These are phyloP conservation scores for Mylabris sibirica DNA, from an alignment of 2,888 invertebrate genomes.

Conservation along the genomic window DNA sequence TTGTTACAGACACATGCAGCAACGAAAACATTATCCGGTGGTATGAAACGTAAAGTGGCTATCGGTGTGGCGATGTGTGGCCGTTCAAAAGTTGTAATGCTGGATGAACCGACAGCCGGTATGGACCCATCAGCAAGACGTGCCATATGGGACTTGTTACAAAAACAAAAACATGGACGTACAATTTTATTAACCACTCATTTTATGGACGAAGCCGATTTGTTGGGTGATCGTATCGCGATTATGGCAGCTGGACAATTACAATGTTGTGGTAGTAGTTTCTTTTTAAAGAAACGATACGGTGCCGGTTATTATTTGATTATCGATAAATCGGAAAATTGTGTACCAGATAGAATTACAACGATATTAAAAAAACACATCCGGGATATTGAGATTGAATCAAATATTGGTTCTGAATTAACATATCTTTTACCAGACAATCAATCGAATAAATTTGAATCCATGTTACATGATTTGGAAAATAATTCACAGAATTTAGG, in stretches of 20 bases:
- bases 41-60: constrained; percentile 75
- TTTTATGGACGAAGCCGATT: constrained; percentile 88
- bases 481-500: constrained; percentile 64
- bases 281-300: constrained; percentile 78
- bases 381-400: constrained; percentile 68
- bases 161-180: constrained; percentile 72
- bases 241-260: constrained; percentile 81
- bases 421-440: constrained; percentile 72
- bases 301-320: constrained; percentile 82
- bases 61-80: constrained; percentile 77
- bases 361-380: constrained; percentile 67
- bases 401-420: constrained; percentile 77
- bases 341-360: constrained; percentile 59
- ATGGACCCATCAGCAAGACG: constrained; percentile 83
- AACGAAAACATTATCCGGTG: constrained; percentile 70
- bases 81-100: constrained; percentile 70
- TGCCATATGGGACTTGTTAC: constrained; percentile 79
- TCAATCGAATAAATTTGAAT: constrained; percentile 68
- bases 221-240: constrained; percentile 82
- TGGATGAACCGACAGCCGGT: constrained; percentile 79
- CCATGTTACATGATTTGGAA: constrained; percentile 73
- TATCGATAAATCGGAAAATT: constrained; percentile 64
- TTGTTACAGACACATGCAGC: constrained; percentile 53
- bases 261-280: constrained; percentile 78
- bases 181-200: constrained; percentile 82